Evolutionary conservation across 2,797 vertebrate genomes (phyloP).

Genomic region (Tragelaphus oryx): DNA sequence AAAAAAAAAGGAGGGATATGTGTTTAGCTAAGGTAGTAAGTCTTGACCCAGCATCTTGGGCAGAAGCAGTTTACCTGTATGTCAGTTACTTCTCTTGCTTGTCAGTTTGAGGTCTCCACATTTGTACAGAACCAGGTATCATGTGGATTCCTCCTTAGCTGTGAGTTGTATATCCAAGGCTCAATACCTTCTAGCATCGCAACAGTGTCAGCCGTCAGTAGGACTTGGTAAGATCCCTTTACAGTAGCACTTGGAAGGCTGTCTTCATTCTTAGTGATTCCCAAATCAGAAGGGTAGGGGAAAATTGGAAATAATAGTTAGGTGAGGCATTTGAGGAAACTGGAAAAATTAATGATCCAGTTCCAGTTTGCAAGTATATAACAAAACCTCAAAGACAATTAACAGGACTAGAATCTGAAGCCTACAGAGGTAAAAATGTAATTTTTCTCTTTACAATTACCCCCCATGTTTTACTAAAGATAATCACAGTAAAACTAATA

Average conservation of each 20-base stretch:
- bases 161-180: background rate
- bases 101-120: background rate
- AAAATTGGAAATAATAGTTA: background rate
- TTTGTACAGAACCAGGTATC: background rate
- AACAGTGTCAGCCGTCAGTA: background rate
- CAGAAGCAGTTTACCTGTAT: background rate
- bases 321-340: background rate
- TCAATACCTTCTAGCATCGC: background rate
- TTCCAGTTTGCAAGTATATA: background rate
- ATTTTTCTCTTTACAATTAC: background rate
- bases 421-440: background rate
- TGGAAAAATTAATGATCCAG: background rate
- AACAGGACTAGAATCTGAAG: background rate
- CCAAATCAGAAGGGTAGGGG: background rate
- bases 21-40: background rate
- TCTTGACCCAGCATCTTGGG: background rate
- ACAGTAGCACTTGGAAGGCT: background rate
- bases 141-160: background rate
- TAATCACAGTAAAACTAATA: background rate
- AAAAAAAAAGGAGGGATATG: background rate
- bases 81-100: background rate
- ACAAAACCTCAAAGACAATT: background rate
- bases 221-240: background rate
- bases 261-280: background rate
- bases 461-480: background rate